A percentile compares a stretch with the other conserved stretches of the same genome.
phyloP scores from a whole-genome alignment of 2,113 vertebrate genomes.

The Galemys pyrenaicus region DNA sequence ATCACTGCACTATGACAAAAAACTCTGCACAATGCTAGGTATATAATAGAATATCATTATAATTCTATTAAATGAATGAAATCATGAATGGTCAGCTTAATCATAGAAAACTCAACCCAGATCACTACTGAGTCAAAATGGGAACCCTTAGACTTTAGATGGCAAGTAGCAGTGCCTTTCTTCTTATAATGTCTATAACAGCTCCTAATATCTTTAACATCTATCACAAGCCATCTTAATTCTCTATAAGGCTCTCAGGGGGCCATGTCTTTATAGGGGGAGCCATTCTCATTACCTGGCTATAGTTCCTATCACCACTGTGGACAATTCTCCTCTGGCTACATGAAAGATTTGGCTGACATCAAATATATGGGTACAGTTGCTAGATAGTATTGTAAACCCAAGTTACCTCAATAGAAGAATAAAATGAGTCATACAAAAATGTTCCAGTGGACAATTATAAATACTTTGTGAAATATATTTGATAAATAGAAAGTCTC shows the following conservation, averaged over 20 bases:
- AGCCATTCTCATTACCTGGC: neutral
- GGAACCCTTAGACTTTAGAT: neutral
- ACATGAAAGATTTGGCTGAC: neutral
- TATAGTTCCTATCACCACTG: neutral
- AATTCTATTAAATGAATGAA: neutral
- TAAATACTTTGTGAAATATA: neutral
- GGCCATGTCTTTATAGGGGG: neutral
- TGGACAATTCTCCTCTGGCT: neutral
- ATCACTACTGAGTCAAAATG: neutral
- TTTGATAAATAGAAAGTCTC: neutral
- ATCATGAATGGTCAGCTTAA: neutral
- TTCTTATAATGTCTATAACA: neutral
- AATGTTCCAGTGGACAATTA: neutral
- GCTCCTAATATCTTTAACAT: neutral
- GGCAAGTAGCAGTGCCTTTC: neutral
- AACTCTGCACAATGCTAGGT: neutral
- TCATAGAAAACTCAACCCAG: neutral
- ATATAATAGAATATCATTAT: neutral
- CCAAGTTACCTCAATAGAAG: too few relatives aligned
- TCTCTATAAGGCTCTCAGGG: neutral
- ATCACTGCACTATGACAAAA: neutral
- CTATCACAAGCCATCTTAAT: neutral
- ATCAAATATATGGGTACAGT: neutral
- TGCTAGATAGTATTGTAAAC: too few relatives aligned
- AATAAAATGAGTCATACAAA: neutral